Percentiles rank a stretch among this genome's conserved stretches.
These are phyloP conservation scores for Chanos chanos DNA, from an alignment of 2,797 vertebrate genomes.

Conservation along the genomic window DNA sequence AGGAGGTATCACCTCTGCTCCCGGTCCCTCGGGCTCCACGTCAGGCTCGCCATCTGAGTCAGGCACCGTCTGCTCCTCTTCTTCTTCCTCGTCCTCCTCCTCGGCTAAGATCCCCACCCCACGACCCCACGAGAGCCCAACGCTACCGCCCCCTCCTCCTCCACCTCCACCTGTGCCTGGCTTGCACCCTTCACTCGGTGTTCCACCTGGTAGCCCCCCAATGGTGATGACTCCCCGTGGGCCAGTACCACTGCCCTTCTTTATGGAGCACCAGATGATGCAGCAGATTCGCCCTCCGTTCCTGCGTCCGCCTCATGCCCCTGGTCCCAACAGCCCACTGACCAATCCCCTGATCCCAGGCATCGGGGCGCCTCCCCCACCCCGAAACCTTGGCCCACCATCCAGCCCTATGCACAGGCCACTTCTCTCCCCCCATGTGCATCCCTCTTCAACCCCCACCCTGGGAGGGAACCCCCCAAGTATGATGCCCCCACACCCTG, in stretches of 20 bases:
- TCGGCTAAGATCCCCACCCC: conserved; percentile 93
- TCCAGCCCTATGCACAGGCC: conserved; percentile 96
- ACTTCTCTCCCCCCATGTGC: conserved; percentile 87
- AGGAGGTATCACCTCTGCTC: conserved; percentile 74
- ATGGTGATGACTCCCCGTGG: conserved; percentile 98
- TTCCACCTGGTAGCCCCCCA: conserved; percentile 89
- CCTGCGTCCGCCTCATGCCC: conserved; percentile 83
- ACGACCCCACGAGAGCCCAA: conserved; percentile 88
- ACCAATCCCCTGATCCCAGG: conserved; percentile 93
- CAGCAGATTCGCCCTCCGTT: conserved; percentile 93
- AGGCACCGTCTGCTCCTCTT: conserved; percentile 82
- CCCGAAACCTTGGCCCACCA: conserved; percentile 76
- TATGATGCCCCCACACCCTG: conserved; percentile 79
- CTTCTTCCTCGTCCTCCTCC: conserved; percentile 70
- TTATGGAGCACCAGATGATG: conserved; percentile 99
- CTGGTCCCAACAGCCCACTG: conserved; percentile 89
- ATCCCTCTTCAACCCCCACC: conserved; percentile 83
- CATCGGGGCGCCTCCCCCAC: conserved; percentile 85
- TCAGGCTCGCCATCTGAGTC: conserved; percentile 87
- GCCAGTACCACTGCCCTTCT: conserved; percentile 92
- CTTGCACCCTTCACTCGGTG: conserved; percentile 84
- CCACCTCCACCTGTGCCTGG: conserved; percentile 76
- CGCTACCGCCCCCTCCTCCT: conserved; percentile 78
- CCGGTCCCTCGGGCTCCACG: conserved; percentile 81
- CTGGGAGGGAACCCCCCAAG: conserved; percentile 84